A percentile compares a stretch with the other conserved stretches of the same genome.
Evolutionary conservation across 2,888 invertebrate species (phyloP).

Genomic region (Eilema griseolum): DNA sequence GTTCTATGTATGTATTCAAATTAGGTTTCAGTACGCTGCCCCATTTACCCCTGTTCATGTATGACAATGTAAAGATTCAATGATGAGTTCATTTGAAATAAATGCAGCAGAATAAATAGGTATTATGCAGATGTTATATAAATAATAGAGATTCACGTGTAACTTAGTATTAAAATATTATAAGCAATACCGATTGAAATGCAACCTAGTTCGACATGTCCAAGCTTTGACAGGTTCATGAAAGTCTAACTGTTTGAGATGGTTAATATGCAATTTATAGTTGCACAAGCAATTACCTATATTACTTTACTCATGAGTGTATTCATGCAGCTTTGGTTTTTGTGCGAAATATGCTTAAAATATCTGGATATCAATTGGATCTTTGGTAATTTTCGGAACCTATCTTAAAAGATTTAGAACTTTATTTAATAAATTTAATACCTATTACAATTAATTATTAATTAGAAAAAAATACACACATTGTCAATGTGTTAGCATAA

Average conservation of each 20-base stretch:
- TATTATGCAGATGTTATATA: slow-evolving; percentile 2
- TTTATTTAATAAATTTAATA: no score
- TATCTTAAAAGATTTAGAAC: no score
- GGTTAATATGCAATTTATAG: not conserved
- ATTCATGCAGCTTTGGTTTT: no score
- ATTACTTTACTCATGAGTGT: no score
- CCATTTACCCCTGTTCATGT: slow-evolving; percentile 8
- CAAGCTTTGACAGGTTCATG: not conserved
- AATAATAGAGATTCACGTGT: not conserved
- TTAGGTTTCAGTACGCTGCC: not conserved
- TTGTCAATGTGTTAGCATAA: no score
- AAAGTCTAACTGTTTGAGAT: slow-evolving; percentile 4
- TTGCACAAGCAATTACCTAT: not conserved
- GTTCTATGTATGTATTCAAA: not conserved
- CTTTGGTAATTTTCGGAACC: no score
- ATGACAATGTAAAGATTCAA: slow-evolving; percentile 16
- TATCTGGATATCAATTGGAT: no score
- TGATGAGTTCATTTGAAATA: slow-evolving; percentile 8
- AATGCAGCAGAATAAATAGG: slow-evolving; percentile 11
- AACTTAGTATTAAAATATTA: not conserved
- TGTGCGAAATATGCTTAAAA: no score
- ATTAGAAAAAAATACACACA: no score
- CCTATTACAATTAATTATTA: no score
- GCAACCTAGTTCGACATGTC: slow-evolving; percentile 13
- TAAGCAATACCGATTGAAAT: slow-evolving; percentile 8